Evolutionary conservation across 2,888 invertebrate genomes (phyloP), one percentile per base, ranked within the genome.

Genomic region (Strigamia maritima): DNA sequence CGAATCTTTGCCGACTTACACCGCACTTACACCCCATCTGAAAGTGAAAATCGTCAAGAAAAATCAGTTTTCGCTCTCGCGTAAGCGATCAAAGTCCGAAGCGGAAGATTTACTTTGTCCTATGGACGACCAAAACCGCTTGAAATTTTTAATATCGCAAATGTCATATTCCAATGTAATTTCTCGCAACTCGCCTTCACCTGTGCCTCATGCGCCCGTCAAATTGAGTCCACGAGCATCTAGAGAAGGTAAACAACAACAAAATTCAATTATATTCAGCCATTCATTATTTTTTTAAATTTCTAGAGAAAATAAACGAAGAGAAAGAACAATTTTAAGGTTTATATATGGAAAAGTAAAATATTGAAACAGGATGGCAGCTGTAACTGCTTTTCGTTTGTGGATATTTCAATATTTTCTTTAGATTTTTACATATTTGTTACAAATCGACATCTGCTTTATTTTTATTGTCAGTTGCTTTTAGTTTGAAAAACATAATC

Each of bases 21-120:
- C 92, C 83, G 94, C 95, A 1, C 89, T 98, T 26, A 94, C 94
- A 80, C 93, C 95, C 81, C 93, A 94, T 81, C 92, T 94, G 84
- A 97, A 96, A 90, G 90, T 97, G 77, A 87, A 86, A 84, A 86
- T 86, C 78, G 76, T 35, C 79, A 94, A 94, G 88, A 94, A 93
- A 86, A 92, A 93, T 76, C 94, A 94, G 86, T 95, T 95, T 86
- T 93, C 94, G 0, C 86, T 95, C 84, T 94, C 94, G 85, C 88
- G 92, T 75, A 93, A 93, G 87, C 83, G 85, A 79, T 85, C 83
- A 77, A 85, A 85, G 81, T 92, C 91, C 82, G 95, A 95, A 84
- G 87, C 91, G 54, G 93, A 92, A 28, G 94, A 95, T 85, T 90
- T 94, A 84, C 93, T 97, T 82, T 96, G 95, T 84, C 95, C 96